Conservation (phyloP, 92 coral and sea anemone genomes). For the Meandrina meandrites region DNA sequence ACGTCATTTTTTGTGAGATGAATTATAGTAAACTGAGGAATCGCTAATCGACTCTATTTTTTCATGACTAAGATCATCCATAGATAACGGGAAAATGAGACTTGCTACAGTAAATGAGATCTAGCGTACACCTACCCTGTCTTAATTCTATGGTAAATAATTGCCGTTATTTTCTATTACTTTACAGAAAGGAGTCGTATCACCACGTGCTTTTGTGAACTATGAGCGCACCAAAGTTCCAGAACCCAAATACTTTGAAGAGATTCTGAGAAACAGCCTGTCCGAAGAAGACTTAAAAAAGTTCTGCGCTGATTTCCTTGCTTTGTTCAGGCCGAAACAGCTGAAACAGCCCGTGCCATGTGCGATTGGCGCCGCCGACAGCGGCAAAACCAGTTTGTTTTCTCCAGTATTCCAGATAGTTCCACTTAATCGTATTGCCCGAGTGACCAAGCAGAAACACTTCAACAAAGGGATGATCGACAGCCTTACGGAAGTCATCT, state of each 20-base stretch:
- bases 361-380: constrained; percentile 49
- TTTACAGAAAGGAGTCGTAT: neutral
- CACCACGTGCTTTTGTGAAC: constrained; percentile 5
- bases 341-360: constrained; percentile 55
- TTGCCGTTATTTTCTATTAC: no score
- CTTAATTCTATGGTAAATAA: no score
- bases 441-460: constrained; percentile 48
- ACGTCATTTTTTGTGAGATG: no score
- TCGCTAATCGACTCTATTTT: no score
- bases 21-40: no score
- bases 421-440: constrained; percentile 15
- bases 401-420: constrained; percentile 40
- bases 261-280: no score
- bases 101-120: no score
- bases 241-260: constrained; percentile 21
- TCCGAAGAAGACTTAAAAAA: neutral
- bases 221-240: constrained; percentile 8
- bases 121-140: no score
- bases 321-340: constrained; percentile 23
- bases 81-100: no score
- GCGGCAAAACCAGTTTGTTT: constrained; percentile 57
- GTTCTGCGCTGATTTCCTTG: constrained; percentile 47
- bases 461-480: constrained; percentile 63
- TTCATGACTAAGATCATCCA: no score
- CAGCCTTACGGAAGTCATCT: constrained; percentile 41